Evolutionary conservation across 2,113 vertebrate genomes (phyloP), one percentile per base, ranked within the genome.

Genomic region (Spermophilus dauricus): DNA sequence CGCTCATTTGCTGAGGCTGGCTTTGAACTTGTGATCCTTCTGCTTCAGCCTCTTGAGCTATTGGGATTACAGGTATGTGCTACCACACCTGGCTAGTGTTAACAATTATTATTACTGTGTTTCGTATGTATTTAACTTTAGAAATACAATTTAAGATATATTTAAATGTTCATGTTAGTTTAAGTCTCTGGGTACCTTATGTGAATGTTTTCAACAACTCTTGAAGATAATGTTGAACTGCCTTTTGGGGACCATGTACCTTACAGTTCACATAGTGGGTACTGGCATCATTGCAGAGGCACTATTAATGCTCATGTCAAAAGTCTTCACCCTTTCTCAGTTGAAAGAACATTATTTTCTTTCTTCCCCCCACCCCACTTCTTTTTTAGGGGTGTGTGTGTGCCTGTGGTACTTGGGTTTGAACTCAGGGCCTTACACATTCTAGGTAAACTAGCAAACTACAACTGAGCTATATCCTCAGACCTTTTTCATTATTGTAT

Each of bases 121-220:
- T 86, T 90, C 24, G 72, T 17, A 37, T n/a, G 81, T 86, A 69
- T 28, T 70, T 89, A 86, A 77, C 48, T 85, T 75, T 70, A 86
- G 42, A 56, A 34, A 72, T 12, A 17, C 12, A 80, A 53, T 53
- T 91, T 85, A 67, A 67, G 37, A 5, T 88, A 67, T 94, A 76
- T 24, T 88, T 13, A 48, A 51, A n/a, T 76, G 34, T 24, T 78
- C 20, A 42, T 26, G 12, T 42, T 89, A 73, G 34, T 90, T 53
- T 78, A 30, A 10, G 9, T 56, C 37, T 77, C 16, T 82, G 28
- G 37, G 65, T 69, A 18, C 32, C 45, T 53, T 3, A 2, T 6
- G 11, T 90, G 65, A 93, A n/a, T 80, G 58, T 67, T 87, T 88
- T 32, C 48, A n/a, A 22, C 61, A 87, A 53, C 42, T 94, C 76